These are phyloP conservation scores for Coccyzus lansbergi DNA, from an alignment of 2,797 vertebrate genomes.

Conservation along the genomic window DNA sequence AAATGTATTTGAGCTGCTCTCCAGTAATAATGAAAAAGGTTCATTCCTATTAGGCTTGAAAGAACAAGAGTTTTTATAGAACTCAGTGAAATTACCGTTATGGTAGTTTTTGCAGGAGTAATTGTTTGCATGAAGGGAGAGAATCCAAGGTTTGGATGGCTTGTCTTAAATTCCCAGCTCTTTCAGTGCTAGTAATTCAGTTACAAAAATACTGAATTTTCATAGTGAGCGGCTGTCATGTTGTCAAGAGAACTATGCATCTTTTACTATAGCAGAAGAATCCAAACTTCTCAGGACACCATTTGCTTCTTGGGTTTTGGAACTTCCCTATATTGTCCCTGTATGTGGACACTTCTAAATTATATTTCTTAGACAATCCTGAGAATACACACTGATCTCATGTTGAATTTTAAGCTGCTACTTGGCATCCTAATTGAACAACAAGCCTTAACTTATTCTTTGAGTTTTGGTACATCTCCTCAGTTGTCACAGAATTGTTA, in stretches of 20 bases:
- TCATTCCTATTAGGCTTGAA: neutral
- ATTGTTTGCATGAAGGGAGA: neutral
- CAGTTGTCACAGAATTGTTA: slow-evolving; percentile 5
- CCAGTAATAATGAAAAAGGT: neutral
- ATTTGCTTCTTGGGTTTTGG: neutral
- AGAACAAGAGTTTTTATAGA: slow-evolving; percentile 2
- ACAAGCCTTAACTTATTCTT: slow-evolving; percentile 1
- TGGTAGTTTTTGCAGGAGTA: neutral
- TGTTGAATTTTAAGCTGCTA: neutral
- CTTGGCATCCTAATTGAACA: slow-evolving; percentile 9
- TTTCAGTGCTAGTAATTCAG: neutral
- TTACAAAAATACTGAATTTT: slow-evolving; percentile 12
- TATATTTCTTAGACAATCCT: neutral
- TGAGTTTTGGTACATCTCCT: neutral
- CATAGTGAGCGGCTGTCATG: neutral
- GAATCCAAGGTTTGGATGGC: neutral
- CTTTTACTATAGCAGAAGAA: neutral
- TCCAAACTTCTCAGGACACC: neutral
- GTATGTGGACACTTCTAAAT: slow-evolving; percentile 10
- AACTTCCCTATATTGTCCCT: neutral
- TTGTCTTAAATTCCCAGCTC: neutral
- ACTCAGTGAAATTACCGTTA: neutral
- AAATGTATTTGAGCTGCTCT: neutral
- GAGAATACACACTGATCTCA: neutral
- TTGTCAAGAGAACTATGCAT: neutral